Evolutionary conservation across 2,888 invertebrate genomes (phyloP).

Genomic region (Acanthosepion lycidas): DNA sequence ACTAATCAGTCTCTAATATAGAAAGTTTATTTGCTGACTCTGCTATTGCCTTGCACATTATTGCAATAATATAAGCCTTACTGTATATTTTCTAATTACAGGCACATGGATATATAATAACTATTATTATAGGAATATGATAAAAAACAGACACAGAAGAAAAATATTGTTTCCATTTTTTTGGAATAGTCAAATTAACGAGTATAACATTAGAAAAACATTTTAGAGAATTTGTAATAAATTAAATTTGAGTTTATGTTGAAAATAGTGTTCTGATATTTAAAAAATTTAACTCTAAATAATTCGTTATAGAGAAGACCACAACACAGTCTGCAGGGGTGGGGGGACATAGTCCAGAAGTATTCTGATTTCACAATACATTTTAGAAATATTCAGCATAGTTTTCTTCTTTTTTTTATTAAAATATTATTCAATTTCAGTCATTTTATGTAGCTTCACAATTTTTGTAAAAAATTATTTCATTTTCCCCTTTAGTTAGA

Average conservation of each 20-base stretch:
- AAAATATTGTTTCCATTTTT: not conserved
- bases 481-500: no score
- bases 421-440: not conserved
- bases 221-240: not conserved
- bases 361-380: not conserved
- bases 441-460: not conserved
- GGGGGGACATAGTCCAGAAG: not conserved
- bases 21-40: not conserved
- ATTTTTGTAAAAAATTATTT: not conserved
- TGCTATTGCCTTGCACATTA: not conserved
- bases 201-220: not conserved
- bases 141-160: not conserved
- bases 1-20: not conserved
- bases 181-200: not conserved
- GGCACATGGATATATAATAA: not conserved
- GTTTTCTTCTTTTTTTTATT: not conserved
- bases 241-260: not conserved
- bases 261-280: not conserved
- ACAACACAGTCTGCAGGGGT: no score
- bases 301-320: no score
- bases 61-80: not conserved
- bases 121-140: not conserved
- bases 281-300: not conserved
- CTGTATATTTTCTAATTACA: not conserved
- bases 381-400: not conserved